Evolutionary conservation across 2,888 invertebrate genomes (phyloP).

Genomic region (Mesorhabditis belari): DNA sequence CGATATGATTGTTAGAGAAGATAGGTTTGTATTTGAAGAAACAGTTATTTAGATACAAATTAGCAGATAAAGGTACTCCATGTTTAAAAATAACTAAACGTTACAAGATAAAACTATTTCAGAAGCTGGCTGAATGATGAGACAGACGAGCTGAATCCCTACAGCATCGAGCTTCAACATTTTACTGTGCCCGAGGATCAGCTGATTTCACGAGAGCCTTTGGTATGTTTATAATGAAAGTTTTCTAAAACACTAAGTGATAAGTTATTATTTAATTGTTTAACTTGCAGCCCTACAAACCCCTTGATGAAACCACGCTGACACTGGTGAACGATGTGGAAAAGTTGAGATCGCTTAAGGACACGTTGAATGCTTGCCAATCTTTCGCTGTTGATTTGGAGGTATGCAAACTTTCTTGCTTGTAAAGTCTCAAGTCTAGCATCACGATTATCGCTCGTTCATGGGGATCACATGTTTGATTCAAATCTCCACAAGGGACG

Average conservation of each 20-base stretch:
- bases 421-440: slow-evolving; percentile 57
- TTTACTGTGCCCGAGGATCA: slow-evolving; percentile 26
- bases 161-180: slow-evolving; percentile 34
- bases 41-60: no score
- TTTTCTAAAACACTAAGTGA: no score
- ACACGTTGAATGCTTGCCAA: slow-evolving; percentile 64
- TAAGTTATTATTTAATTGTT: no score
- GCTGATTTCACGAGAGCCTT: slow-evolving; percentile 12
- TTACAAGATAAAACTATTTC: no score
- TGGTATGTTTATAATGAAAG: no score
- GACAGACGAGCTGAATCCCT: slow-evolving; percentile 34
- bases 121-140: slow-evolving; percentile 15
- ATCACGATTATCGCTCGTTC: slow-evolving; percentile 83
- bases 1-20: no score
- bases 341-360: slow-evolving; percentile 65
- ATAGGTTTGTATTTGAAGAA: no score
- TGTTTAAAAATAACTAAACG: no score
- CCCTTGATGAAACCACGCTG: slow-evolving; percentile 65
- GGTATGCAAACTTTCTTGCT: slow-evolving; percentile 14
- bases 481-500: slow-evolving; percentile 75
- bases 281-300: no score
- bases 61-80: no score
- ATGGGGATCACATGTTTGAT: slow-evolving; percentile 90
- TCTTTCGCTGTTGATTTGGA: slow-evolving; percentile 81
- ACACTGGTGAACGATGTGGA: slow-evolving; percentile 66